A percentile compares a stretch with the other conserved stretches of the same genome.
phyloP scores from a whole-genome alignment of 2,797 vertebrate species.

The Poecilia velifera region DNA sequence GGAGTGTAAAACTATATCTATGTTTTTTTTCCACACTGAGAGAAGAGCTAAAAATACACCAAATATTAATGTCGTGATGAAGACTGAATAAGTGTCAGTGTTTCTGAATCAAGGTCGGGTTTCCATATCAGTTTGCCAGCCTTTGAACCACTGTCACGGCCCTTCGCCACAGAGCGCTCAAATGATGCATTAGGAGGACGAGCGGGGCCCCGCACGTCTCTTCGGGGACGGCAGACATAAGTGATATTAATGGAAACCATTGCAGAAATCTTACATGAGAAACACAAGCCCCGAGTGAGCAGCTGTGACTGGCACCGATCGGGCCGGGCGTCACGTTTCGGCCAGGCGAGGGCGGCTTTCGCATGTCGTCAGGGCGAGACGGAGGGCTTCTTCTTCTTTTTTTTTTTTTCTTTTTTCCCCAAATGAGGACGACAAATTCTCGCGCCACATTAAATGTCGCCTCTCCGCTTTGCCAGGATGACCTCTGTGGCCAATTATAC shows the following conservation, averaged over 20 bases:
- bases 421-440: constrained; percentile 64
- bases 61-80: background rate
- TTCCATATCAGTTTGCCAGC: constrained; percentile 52
- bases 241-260: constrained; percentile 71
- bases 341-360: constrained; percentile 38
- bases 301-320: constrained; percentile 24
- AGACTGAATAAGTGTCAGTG: constrained; percentile 46
- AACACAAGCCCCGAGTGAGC: constrained; percentile 41
- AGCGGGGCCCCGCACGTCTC: constrained; percentile 16
- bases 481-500: constrained; percentile 78
- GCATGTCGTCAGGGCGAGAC: constrained; percentile 25
- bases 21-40: background rate
- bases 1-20: background rate
- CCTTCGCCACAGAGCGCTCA: constrained; percentile 53
- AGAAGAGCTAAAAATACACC: background rate
- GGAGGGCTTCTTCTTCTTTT: background rate
- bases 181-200: constrained; percentile 57
- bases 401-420: background rate
- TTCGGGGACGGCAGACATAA: constrained; percentile 43
- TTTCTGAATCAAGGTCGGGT: constrained; percentile 52
- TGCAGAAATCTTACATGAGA: constrained; percentile 52
- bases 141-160: constrained; percentile 38
- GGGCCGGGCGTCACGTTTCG: constrained; percentile 44
- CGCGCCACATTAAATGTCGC: constrained; percentile 62
- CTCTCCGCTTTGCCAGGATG: constrained; percentile 58